phyloP scores from a whole-genome alignment of 2,888 invertebrate species.

The Anthophora plumipes region DNA sequence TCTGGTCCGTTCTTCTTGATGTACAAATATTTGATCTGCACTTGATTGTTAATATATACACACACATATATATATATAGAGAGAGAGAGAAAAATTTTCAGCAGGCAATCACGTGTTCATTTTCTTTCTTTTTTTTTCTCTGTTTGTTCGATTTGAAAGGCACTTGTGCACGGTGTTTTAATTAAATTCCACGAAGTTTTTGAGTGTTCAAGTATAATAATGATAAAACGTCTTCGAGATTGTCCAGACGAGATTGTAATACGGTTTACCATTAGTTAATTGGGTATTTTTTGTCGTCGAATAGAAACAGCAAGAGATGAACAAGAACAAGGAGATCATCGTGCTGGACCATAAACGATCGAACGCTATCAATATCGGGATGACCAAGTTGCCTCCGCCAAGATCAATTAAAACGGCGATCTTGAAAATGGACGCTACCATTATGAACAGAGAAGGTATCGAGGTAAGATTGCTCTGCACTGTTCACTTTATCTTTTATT shows the following conservation, averaged over 20 bases:
- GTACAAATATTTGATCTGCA: slow-evolving; percentile 29
- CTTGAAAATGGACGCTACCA: slow-evolving; percentile 99
- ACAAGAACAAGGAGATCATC: slow-evolving; percentile 95
- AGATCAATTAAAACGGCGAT: slow-evolving; percentile 99
- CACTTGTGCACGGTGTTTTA: slow-evolving; percentile 49
- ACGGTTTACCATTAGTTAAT: not conserved
- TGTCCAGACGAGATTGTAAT: not conserved
- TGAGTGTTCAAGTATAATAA: slow-evolving; percentile 34
- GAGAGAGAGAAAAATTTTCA: too few relatives aligned
- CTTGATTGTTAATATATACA: slow-evolving; percentile 26
- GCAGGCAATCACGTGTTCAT: too few relatives aligned
- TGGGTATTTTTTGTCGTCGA: slow-evolving; percentile 50
- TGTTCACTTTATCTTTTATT: not conserved
- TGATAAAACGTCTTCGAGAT: not conserved
- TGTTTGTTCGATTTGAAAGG: slow-evolving; percentile 13
- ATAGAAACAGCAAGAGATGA: slow-evolving; percentile 93
- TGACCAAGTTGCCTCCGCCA: slow-evolving; percentile 99
- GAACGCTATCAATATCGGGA: slow-evolving; percentile 99
- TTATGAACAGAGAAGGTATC: slow-evolving; percentile 98
- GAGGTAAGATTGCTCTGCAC: slow-evolving; percentile 88
- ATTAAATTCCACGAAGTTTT: slow-evolving; percentile 28
- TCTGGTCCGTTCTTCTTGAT: not conserved
- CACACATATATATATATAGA: too few relatives aligned
- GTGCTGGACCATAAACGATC: slow-evolving; percentile 98
- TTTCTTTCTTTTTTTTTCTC: slow-evolving; percentile 1